Base-by-base conservation (phyloP, 2,113 vertebrate genomes). In the Tenebrosternarchus preto region DNA sequence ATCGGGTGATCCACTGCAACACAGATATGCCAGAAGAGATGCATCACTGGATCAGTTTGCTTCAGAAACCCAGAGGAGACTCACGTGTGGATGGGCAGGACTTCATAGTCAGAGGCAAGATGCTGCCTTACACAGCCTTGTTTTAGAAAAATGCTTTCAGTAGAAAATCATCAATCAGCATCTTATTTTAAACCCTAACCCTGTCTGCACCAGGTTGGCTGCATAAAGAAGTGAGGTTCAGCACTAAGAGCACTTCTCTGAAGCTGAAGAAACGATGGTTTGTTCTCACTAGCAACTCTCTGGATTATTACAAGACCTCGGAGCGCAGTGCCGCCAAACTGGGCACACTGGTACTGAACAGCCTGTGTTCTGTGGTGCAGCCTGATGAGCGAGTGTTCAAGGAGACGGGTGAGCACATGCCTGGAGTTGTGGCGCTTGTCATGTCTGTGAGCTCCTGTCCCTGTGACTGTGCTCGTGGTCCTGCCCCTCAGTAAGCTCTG, bases 191-290 rank as follows among this genome's bases (percentile, higher is more conserved):
- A 15, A 0, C 17, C 4, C 5, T 67, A 25, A 43, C 27, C 29
- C 43, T 53, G 29, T 61, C 31, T 78, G 12, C 69, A 7, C 70
- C 86, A 96, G 96, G 96, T 27, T 97, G 96, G 96, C 94, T 97
- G 68, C 94, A 96, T 27, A 97, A 97, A 81, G 95, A 96, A 86
- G 94, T 97, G 88, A 95, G 95, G 86, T 94, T 91, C 15, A 95
- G 92, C 60, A 92, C 92, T 24, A 97, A 97, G 89, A 94, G 93
- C 85, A 94, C 95, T 2, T 95, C 95, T 19, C 90, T 96, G 86
- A 96, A 96, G 86, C 92, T 97, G 89, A 97, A 97, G 90, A 96
- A 96, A 72, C 95, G 96, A 84, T 97, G 96, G 96, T 96, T 97
- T 86, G 94, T 97, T 60, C 86, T 97, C 85, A 97, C 95, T 53